These are phyloP conservation scores for Stramonita haemastoma DNA, from an alignment of 2,888 invertebrate species.

Conservation along the genomic window DNA sequence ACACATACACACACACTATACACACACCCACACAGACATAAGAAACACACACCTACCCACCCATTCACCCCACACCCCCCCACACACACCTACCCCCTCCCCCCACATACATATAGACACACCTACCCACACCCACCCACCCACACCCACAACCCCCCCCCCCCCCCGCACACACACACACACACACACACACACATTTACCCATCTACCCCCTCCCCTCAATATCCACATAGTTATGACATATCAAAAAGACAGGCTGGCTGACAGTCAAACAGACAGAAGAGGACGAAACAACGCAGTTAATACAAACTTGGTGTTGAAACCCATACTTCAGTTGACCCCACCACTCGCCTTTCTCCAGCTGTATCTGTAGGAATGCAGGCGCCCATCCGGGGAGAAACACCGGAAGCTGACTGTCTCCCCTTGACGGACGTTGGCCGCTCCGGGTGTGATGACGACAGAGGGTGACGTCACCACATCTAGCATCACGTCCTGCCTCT, in stretches of 20 bases:
- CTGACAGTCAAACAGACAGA: neutral
- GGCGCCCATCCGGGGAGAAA: constrained; percentile 61
- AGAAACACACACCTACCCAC: no score
- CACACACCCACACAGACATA: neutral
- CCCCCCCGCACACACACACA: neutral
- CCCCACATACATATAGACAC: no score
- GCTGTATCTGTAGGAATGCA: constrained; percentile 55
- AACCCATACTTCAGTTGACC: neutral
- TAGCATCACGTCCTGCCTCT: constrained; percentile 55
- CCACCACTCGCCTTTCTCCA: constrained; percentile 52
- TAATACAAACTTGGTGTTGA: neutral
- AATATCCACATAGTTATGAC: neutral
- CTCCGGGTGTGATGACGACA: constrained; percentile 63
- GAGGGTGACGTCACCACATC: constrained; percentile 61
- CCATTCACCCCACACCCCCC: no score
- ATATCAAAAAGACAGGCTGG: neutral
- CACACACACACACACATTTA: neutral
- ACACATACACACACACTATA: neutral
- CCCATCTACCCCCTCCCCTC: no score
- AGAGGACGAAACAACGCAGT: no score
- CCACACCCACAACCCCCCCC: no score
- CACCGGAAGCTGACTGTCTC: constrained; percentile 54
- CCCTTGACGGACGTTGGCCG: constrained; percentile 54
- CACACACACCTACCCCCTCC: no score
- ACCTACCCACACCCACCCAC: no score